These are phyloP conservation scores for Fundulus diaphanus DNA, from an alignment of 2,797 vertebrate genomes.

Conservation along the genomic window DNA sequence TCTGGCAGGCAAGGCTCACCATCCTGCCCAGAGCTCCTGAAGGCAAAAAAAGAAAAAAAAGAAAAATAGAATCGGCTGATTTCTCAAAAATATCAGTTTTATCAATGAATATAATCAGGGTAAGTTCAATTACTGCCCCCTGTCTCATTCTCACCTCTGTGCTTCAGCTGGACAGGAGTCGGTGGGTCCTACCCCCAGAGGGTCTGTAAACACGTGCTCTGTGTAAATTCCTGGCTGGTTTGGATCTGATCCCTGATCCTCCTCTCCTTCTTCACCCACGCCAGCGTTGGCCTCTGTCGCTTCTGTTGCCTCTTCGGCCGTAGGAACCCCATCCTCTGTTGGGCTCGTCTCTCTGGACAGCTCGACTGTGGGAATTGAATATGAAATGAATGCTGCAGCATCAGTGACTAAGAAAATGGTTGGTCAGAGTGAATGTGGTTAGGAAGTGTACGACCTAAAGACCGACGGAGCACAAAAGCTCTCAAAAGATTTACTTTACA, in stretches of 20 bases:
- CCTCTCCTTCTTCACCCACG: slow-evolving; percentile 85
- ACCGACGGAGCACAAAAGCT: background rate
- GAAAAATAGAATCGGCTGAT: background rate
- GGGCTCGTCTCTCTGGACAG: slow-evolving; percentile 83
- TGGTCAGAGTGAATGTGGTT: too few species aligned
- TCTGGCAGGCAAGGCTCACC: slow-evolving; percentile 77
- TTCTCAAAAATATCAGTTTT: background rate
- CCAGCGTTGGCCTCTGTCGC: slow-evolving; percentile 92
- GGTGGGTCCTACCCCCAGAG: slow-evolving; percentile 89
- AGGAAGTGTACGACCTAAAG: background rate
- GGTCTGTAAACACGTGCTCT: slow-evolving; percentile 98
- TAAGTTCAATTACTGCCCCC: background rate
- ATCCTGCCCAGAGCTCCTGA: slow-evolving; percentile 83
- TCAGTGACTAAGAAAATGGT: background rate
- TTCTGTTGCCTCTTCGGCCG: slow-evolving; percentile 90
- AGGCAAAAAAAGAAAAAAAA: background rate
- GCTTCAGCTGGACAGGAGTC: slow-evolving; percentile 77
- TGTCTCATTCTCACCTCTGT: slow-evolving; percentile 60
- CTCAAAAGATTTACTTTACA: background rate
- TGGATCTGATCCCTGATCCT: slow-evolving; percentile 78
- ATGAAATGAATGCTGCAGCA: background rate
- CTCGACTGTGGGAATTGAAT: slow-evolving; percentile 53
- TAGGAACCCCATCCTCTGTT: slow-evolving; percentile 71
- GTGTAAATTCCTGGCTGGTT: slow-evolving; percentile 94
- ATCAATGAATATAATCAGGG: background rate